These are phyloP conservation scores for Lepidochrysops patricia DNA, from an alignment of 2,888 invertebrate genomes.

Conservation along the genomic window DNA sequence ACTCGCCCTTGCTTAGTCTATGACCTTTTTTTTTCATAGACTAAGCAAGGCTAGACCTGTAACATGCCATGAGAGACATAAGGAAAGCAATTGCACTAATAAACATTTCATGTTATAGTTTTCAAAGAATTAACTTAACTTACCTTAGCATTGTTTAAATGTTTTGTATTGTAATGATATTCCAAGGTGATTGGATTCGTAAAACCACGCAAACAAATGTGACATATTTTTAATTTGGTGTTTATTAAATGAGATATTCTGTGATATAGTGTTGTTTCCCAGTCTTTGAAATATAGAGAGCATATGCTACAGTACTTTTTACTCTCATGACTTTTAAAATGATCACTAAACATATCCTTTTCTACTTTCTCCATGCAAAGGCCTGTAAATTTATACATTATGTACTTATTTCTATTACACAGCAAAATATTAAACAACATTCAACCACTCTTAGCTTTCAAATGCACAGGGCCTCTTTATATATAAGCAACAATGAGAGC, in stretches of 20 bases:
- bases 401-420: too few relatives aligned
- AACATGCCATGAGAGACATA: neutral
- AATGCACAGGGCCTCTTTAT: too few relatives aligned
- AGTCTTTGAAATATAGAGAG: neutral
- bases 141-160: neutral
- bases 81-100: neutral
- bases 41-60: too few relatives aligned
- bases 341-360: conserved; percentile 28
- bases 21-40: too few relatives aligned
- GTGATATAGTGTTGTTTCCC: neutral
- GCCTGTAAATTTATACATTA: conserved; percentile 29
- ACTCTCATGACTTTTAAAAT: conserved; percentile 39
- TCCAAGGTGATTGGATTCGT: neutral
- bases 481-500: too few relatives aligned
- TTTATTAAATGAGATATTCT: neutral
- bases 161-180: neutral
- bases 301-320: conserved; percentile 29
- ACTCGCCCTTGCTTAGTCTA: too few relatives aligned
- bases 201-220: neutral
- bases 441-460: too few relatives aligned
- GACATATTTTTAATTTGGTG: neutral
- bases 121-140: neutral
- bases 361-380: conserved; percentile 34
- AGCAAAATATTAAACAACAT: too few relatives aligned
- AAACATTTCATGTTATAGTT: too few relatives aligned